Base-by-base conservation (phyloP, 2,113 vertebrate genomes). In the Camelus bactrianus region DNA sequence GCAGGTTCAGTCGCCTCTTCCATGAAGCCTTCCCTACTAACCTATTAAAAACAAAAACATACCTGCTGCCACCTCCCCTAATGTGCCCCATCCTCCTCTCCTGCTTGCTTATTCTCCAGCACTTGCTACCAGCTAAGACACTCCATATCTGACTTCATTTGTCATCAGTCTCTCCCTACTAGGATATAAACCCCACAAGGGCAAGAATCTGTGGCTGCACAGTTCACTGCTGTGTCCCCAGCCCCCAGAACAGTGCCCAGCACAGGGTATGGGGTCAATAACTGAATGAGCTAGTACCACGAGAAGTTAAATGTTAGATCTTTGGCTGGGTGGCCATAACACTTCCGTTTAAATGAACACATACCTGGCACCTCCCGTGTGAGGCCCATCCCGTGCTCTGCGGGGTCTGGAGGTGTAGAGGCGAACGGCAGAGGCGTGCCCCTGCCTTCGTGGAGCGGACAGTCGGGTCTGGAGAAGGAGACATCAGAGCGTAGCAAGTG, bases 341-440 rank as follows among this genome's bases (percentile, higher is more conserved):
- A 19, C 30, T 79, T 58, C 70, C 50, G 22, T 26, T 58, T 48
- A 26, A 56, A 9, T 19, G 58, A 30, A 28, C 60, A 28, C 12
- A n/a, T 5, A 28, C 26, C 48, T 26, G 56, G 38, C 28, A 77
- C 12, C 52, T 87, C 60, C 69, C 4, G 14, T 8, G 2, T 2
- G 38, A 56, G 19, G 30, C 16, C 1, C 28, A 4, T 38, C 0
- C 12, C 7, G 2, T n/a, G 2, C 50, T 16, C 0, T 1, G 12
- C 38, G 11, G 24, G 48, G 17, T 28, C 65, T 1, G 0, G 86
- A n/a, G 3, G n/a, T 4, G n/a, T 22, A 8, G 2, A 83, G 42
- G 38, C 14, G 62, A 69, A 2, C 2, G 4, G 32, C 12, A 35
- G 50, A 46, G 8, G 4, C 6, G 8, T 10, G 30, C 30, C 24